Conservation (phyloP, 2,797 vertebrate genomes). For the Craterocephalus amniculus region DNA sequence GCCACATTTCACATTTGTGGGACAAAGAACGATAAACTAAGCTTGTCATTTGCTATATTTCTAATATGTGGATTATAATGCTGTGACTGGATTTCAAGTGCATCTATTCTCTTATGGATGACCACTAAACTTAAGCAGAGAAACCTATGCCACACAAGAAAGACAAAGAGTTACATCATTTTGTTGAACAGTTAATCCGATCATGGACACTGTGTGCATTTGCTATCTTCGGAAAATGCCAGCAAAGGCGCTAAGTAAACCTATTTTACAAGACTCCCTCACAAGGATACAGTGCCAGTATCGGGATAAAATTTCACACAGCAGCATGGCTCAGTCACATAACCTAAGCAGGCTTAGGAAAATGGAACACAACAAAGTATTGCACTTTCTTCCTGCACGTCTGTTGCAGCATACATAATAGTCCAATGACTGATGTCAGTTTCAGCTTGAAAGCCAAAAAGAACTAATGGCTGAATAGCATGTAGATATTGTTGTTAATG, state of each 20-base stretch:
- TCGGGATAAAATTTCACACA: constrained; percentile 87
- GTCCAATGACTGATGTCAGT: constrained; percentile 68
- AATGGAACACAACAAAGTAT: constrained; percentile 81
- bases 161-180: constrained; percentile 90
- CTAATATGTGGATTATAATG: constrained; percentile 72
- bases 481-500: constrained; percentile 77
- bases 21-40: constrained; percentile 68
- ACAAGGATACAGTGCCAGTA: constrained; percentile 85
- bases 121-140: constrained; percentile 81
- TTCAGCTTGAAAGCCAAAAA: constrained; percentile 67
- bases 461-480: constrained; percentile 77
- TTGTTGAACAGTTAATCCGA: constrained; percentile 86
- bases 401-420: constrained; percentile 64
- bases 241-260: constrained; percentile 87
- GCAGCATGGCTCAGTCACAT: constrained; percentile 84
- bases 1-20: constrained; percentile 57
- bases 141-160: constrained; percentile 84
- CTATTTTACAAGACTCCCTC: constrained; percentile 89
- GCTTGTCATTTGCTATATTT: constrained; percentile 69
- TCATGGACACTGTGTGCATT: constrained; percentile 85
- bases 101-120: constrained; percentile 66
- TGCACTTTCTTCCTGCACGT: constrained; percentile 76
- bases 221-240: constrained; percentile 87
- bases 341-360: constrained; percentile 85
- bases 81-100: constrained; percentile 62